Conservation (phyloP, 2,797 vertebrate species). For the Decapterus maruadsi region DNA sequence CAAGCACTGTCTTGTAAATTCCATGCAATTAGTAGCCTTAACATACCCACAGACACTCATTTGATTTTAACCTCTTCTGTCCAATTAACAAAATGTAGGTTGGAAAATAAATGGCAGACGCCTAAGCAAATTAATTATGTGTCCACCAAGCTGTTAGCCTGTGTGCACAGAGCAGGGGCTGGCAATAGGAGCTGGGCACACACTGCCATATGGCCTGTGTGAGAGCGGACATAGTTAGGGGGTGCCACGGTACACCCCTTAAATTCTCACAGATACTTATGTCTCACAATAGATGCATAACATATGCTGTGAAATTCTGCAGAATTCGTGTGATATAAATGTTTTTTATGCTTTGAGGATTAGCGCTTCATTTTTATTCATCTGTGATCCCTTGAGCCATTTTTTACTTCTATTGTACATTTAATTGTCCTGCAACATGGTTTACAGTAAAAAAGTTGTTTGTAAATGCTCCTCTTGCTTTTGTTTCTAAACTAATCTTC, state of each 20-base stretch:
- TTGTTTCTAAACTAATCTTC: neutral
- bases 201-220: slow-evolving; percentile 85
- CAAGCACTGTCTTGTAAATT: slow-evolving; percentile 65
- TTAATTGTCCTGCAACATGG: slow-evolving; percentile 19
- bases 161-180: slow-evolving; percentile 74
- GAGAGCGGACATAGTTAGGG: slow-evolving; percentile 74
- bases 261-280: slow-evolving; percentile 81
- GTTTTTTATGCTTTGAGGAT: slow-evolving; percentile 35
- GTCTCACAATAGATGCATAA: slow-evolving; percentile 46
- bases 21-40: slow-evolving; percentile 79
- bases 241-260: slow-evolving; percentile 58
- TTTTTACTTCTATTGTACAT: slow-evolving; percentile 29
- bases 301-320: slow-evolving; percentile 51
- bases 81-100: slow-evolving; percentile 89
- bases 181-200: slow-evolving; percentile 77
- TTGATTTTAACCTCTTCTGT: slow-evolving; percentile 86
- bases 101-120: slow-evolving; percentile 89
- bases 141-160: slow-evolving; percentile 88
- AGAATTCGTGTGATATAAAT: slow-evolving; percentile 47
- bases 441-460: slow-evolving; percentile 13
- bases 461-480: slow-evolving; percentile 24
- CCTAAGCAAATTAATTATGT: slow-evolving; percentile 89
- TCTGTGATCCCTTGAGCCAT: slow-evolving; percentile 44
- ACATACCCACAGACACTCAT: slow-evolving; percentile 81
- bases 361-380: slow-evolving; percentile 44